Evolutionary conservation across 2,113 vertebrate genomes (phyloP).

Genomic region (Aspiorhynchus laticeps): DNA sequence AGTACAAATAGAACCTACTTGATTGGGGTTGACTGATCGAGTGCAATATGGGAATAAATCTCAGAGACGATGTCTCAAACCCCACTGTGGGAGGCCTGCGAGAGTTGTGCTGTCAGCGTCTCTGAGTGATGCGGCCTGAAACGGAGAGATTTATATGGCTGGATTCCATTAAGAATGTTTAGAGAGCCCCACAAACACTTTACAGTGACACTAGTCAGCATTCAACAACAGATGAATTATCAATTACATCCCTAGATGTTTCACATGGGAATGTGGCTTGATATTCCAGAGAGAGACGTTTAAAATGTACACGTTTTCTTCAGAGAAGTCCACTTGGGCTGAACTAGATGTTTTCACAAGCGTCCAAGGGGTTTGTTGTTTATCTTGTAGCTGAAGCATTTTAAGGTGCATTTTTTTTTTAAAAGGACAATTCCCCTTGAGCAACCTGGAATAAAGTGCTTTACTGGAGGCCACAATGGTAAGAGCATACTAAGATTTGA

Average conservation of each 20-base stretch:
- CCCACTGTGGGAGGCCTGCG: not conserved
- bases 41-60: constrained; percentile 43
- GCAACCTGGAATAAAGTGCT: constrained; percentile 8
- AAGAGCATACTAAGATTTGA: not conserved
- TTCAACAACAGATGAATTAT: constrained; percentile 38
- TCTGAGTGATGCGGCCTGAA: constrained; percentile 46
- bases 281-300: not conserved
- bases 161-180: constrained; percentile 43
- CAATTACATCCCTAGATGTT: constrained; percentile 39
- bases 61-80: constrained; percentile 18
- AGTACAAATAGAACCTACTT: constrained; percentile 38
- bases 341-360: not conserved
- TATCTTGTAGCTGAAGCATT: constrained; percentile 12
- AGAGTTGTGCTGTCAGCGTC: constrained; percentile 27
- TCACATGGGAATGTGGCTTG: not conserved
- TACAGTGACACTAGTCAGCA: constrained; percentile 29
- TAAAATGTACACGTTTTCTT: not conserved
- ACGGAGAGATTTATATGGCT: constrained; percentile 31
- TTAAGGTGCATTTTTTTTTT: constrained; percentile 12
- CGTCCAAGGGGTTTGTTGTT: constrained; percentile 8
- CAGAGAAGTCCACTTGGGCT: not conserved
- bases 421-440: not conserved
- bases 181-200: constrained; percentile 34
- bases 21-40: constrained; percentile 48
- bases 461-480: not conserved